These are phyloP conservation scores for Pollimyrus isidori DNA, from an alignment of 2,113 vertebrate genomes.

Conservation along the genomic window DNA sequence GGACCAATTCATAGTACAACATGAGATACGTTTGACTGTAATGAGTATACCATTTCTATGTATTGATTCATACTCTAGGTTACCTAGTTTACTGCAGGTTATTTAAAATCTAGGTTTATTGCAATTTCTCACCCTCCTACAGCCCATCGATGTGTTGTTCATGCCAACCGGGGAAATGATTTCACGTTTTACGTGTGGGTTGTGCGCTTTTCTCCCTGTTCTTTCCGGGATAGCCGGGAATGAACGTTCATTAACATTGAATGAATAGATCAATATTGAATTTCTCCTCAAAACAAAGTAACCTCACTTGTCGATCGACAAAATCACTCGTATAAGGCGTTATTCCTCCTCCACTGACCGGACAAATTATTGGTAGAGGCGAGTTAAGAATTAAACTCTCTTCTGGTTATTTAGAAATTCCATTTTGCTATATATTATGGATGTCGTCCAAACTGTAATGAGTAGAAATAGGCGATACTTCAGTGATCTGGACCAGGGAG, in stretches of 20 bases:
- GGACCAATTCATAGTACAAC: background rate
- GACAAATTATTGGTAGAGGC: background rate
- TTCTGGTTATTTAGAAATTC: background rate
- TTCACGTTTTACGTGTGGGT: background rate
- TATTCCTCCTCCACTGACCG: background rate
- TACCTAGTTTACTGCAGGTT: background rate
- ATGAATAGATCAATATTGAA: background rate
- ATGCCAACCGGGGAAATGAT: background rate
- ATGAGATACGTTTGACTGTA: background rate
- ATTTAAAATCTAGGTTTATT: background rate
- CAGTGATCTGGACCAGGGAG: background rate
- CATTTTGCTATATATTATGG: background rate
- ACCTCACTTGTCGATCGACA: background rate
- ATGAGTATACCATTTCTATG: background rate
- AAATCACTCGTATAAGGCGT: background rate
- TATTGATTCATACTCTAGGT: background rate
- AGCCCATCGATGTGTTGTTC: background rate
- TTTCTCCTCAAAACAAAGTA: background rate
- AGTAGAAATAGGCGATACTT: background rate
- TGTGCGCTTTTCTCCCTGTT: background rate
- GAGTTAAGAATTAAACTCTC: background rate
- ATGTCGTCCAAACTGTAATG: background rate
- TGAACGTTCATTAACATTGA: background rate
- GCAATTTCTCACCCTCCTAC: background rate
- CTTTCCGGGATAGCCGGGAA: background rate